These are phyloP conservation scores for Ictidomys tridecemlineatus DNA, from an alignment of 2,113 vertebrate genomes.

Conservation along the genomic window DNA sequence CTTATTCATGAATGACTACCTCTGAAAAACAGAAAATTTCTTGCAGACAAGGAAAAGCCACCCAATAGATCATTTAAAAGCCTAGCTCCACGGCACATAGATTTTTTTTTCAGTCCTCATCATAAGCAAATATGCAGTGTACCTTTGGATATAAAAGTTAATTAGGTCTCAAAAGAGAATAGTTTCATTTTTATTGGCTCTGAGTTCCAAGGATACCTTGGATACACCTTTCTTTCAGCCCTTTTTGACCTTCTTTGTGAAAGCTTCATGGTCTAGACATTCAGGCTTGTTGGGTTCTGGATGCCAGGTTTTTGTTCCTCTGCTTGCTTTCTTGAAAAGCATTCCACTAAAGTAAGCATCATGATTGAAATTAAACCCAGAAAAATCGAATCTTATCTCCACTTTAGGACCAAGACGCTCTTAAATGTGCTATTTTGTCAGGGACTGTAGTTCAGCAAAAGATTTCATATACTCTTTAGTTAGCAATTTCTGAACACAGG, in stretches of 20 bases:
- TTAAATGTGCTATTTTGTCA: conserved; percentile 29
- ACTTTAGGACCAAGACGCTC: neutral
- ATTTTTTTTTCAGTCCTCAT: conserved; percentile 70
- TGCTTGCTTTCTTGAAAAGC: conserved; percentile 21
- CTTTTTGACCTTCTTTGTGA: conserved; percentile 72
- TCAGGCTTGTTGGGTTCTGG: neutral
- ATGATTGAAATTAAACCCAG: conserved; percentile 48
- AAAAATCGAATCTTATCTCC: conserved; percentile 40
- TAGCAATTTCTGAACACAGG: neutral
- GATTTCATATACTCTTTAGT: neutral
- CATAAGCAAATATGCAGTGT: conserved; percentile 81
- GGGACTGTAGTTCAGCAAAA: neutral
- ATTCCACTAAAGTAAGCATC: conserved; percentile 36
- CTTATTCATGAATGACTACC: conserved; percentile 71
- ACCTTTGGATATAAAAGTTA: conserved; percentile 85
- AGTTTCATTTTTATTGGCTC: conserved; percentile 85
- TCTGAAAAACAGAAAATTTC: conserved; percentile 80
- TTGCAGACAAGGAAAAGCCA: conserved; percentile 77
- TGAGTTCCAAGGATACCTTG: conserved; percentile 63
- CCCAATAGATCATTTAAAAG: conserved; percentile 80
- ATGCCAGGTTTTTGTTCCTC: neutral
- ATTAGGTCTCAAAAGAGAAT: conserved; percentile 86
- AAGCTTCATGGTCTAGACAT: neutral
- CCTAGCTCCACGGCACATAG: conserved; percentile 69
- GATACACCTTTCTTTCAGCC: conserved; percentile 73